phyloP scores from a whole-genome alignment of 2,797 vertebrate species.

The Chloroceryle amazona region DNA sequence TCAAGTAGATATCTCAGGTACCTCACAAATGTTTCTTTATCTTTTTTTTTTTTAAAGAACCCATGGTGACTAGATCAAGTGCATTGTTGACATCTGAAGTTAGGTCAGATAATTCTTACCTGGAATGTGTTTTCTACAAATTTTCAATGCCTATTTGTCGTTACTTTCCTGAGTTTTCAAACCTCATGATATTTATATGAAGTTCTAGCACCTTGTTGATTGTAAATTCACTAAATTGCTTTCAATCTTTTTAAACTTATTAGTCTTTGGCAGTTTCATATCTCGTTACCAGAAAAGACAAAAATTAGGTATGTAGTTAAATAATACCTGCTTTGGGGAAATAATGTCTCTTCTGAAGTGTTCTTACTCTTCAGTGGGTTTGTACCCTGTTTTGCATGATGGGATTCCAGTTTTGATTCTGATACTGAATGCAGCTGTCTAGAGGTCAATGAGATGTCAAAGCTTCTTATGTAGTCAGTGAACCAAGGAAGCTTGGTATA shows the following conservation, averaged over 20 bases:
- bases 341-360: not conserved
- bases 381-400: not conserved
- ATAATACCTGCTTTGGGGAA: not conserved
- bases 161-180: not conserved
- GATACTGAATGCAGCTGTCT: not conserved
- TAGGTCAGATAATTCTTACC: not conserved
- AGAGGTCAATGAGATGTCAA: not conserved
- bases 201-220: not conserved
- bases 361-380: not conserved
- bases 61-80: not conserved
- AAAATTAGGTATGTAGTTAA: not conserved
- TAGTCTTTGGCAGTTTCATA: not conserved
- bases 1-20: not conserved
- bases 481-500: not conserved
- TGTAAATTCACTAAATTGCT: not conserved
- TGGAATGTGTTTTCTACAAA: not conserved
- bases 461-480: not conserved
- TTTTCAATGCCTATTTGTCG: not conserved
- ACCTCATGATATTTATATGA: not conserved
- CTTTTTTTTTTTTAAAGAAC: not conserved
- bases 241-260: not conserved
- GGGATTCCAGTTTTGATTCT: not conserved
- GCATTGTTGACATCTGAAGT: not conserved
- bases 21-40: not conserved
- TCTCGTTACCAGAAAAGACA: not conserved